phyloP scores from a whole-genome alignment of 2,888 invertebrate genomes.

The Esperia sulphurella region DNA sequence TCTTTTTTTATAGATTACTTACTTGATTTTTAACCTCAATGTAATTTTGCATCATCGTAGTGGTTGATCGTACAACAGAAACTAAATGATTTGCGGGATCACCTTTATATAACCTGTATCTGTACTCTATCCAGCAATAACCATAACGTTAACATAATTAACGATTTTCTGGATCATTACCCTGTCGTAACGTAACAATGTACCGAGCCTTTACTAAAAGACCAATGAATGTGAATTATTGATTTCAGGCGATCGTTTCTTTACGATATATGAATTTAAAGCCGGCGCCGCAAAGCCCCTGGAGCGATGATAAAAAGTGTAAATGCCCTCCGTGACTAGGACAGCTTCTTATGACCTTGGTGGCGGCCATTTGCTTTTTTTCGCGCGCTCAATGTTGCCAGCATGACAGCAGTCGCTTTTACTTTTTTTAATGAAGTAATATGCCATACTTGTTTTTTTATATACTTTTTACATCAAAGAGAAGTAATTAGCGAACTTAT shows the following conservation, averaged over 20 bases:
- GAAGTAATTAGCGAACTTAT: neutral
- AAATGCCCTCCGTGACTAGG: constrained; percentile 75
- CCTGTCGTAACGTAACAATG: constrained; percentile 19
- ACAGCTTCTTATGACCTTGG: constrained; percentile 76
- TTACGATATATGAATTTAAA: constrained; percentile 32
- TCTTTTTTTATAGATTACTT: no score
- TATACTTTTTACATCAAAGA: neutral
- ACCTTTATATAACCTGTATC: constrained; percentile 23
- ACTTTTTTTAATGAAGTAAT: constrained; percentile 52
- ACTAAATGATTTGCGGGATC: constrained; percentile 17
- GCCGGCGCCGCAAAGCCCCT: constrained; percentile 43
- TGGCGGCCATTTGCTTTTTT: constrained; percentile 73
- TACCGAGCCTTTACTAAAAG: constrained; percentile 13
- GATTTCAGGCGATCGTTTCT: constrained; percentile 10
- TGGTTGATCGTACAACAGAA: neutral
- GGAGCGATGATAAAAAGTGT: constrained; percentile 62
- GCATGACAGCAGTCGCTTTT: constrained; percentile 59
- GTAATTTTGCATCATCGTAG: constrained; percentile 13
- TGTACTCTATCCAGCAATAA: constrained; percentile 18
- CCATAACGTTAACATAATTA: constrained; percentile 23
- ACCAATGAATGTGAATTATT: constrained; percentile 19
- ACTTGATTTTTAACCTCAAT: neutral
- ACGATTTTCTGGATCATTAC: constrained; percentile 27
- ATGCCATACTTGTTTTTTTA: constrained; percentile 28
- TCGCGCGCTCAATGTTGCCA: constrained; percentile 74